Evolutionary conservation across 2,888 invertebrate species (phyloP), one percentile per base, ranked within the genome.

Genomic region (Caenorhabditis sp.): DNA sequence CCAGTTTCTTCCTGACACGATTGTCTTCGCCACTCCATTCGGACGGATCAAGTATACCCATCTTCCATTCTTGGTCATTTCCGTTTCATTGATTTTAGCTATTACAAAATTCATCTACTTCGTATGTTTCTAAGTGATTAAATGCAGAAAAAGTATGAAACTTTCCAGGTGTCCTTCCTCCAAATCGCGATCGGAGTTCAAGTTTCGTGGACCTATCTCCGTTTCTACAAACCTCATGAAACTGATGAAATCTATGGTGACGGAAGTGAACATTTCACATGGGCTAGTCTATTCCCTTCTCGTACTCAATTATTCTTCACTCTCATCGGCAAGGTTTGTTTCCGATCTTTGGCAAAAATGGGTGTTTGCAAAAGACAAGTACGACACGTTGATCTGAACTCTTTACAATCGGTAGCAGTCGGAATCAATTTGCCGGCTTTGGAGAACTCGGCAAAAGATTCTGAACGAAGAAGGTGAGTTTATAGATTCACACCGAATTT

Each of bases 21-120:
- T 91, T 19, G 81, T 91, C 2, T 28, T 91, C n/a, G 85, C 88
- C 2, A 91, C 90, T 24, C 90, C 90, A 10, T 64, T 87, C 47
- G 91, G 91, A 41, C 87, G 91, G 12, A 63, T 91, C 64, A 91
- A 91, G 75, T 91, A 91, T 75, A 90, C 89, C 1, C 90, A 91
- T 82, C 84, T 91, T 35, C 91, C 91, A 5, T 83, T 89, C 56
- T 82, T 81, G 16, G 86, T 86, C 5, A 35, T 88, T 41, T 59
- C 82, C 22, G 41, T 87, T n/a, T 73, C 87, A 6, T 75, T 73
- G 16, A 69, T 86, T 35, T 68, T 82, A 12, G 73, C 85, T 38
- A 64, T 87, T 49, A 64, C 80, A 6, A 80, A 75, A 22, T 49
- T 84, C 38, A 76, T 66, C n/a, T 80, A 84, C 41, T 84, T 76